Evolutionary conservation across 1,140 invertebrate species (phyloP).

Genomic region (Bombus pyrosoma): DNA sequence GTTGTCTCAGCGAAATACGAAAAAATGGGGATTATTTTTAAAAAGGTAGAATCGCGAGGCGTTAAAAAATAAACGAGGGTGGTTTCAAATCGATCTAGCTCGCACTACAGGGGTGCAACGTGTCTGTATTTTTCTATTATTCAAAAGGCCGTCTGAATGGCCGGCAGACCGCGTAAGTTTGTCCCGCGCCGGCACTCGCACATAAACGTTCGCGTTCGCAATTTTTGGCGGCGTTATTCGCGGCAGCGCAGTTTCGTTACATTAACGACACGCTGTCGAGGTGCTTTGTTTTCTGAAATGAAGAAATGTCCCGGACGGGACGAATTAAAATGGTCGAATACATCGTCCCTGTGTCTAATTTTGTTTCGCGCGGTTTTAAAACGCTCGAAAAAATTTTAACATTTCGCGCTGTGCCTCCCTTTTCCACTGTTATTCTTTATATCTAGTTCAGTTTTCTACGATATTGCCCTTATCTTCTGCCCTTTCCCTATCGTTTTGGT

Average conservation of each 20-base stretch:
- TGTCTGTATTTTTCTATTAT: background rate
- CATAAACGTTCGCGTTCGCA: conserved; percentile 24
- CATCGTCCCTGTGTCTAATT: conserved; percentile 7
- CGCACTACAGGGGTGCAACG: background rate
- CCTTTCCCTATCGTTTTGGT: background rate
- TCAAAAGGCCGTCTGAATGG: background rate
- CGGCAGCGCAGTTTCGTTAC: conserved; percentile 28
- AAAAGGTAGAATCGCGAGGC: background rate
- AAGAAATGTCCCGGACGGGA: conserved; percentile 35
- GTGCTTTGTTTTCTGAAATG: conserved; percentile 27
- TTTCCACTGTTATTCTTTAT: background rate
- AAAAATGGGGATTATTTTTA: background rate
- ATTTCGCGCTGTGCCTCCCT: no score
- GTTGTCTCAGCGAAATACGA: background rate
- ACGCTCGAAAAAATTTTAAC: conserved; percentile 22
- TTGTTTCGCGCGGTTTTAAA: conserved; percentile 1
- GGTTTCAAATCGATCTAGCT: background rate
- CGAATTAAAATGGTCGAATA: conserved; percentile 39
- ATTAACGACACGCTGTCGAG: conserved; percentile 37
- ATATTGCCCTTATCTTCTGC: background rate
- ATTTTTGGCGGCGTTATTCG: conserved; percentile 43
- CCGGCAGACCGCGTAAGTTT: background rate
- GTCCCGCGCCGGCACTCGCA: no score
- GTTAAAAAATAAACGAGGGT: background rate
- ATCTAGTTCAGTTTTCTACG: background rate